Conservation (phyloP, 2,888 invertebrate species). For the Magallana nippona region DNA sequence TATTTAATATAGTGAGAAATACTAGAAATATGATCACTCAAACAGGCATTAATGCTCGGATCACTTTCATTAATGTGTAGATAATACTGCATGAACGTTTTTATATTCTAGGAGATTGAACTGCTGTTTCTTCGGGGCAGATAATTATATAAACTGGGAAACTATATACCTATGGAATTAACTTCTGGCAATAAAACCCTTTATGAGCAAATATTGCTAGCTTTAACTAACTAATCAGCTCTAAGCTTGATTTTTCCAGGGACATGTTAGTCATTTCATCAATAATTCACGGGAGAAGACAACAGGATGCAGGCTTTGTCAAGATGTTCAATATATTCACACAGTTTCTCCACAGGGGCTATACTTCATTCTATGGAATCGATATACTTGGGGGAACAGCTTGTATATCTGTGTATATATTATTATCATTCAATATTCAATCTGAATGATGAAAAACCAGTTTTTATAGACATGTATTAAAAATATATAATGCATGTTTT, state of each 20-base stretch:
- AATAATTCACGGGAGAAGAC: background rate
- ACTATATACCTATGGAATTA: no score
- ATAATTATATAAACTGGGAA: no score
- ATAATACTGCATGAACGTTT: no score
- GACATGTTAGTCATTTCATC: conserved; percentile 14
- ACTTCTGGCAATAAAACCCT: background rate
- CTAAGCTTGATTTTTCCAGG: background rate
- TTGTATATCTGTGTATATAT: conserved; percentile 9
- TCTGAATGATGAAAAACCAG: no score
- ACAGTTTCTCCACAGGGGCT: background rate
- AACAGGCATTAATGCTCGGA: no score
- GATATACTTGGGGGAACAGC: conserved; percentile 1
- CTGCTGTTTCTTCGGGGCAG: no score
- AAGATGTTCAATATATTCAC: conserved; percentile 31
- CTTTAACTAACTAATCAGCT: background rate
- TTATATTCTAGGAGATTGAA: no score
- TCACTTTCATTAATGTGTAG: no score
- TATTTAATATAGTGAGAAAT: no score
- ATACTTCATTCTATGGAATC: background rate
- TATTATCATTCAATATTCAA: background rate
- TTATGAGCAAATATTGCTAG: background rate
- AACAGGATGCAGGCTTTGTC: conserved; percentile 19
- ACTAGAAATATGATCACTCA: no score
- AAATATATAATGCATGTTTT: no score
- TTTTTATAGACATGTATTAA: no score